Percentiles rank a stretch among this genome's conserved stretches.
Evolutionary conservation across 2,888 invertebrate genomes (phyloP).

Genomic region (Nemotelus pantherinus): DNA sequence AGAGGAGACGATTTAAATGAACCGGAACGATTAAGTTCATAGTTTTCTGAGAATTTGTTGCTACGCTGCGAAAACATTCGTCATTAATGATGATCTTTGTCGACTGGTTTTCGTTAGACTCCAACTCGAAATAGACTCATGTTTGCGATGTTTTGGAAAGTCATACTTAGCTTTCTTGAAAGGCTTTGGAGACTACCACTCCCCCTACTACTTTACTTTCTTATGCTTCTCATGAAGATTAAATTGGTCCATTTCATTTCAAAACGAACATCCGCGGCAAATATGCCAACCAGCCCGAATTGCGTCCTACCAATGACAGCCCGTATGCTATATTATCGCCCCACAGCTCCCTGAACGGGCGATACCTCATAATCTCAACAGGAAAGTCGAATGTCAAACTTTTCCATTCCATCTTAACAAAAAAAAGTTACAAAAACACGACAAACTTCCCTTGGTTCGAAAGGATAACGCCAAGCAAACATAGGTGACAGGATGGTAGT

Average conservation of each 20-base stretch:
- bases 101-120: too few species aligned
- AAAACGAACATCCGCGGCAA: background rate
- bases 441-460: slow-evolving; percentile 9
- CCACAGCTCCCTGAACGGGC: slow-evolving; percentile 23
- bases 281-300: slow-evolving; percentile 39
- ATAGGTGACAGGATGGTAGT: slow-evolving; percentile 41
- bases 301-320: slow-evolving; percentile 9
- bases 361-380: slow-evolving; percentile 37
- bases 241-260: slow-evolving; percentile 42
- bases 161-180: too few species aligned
- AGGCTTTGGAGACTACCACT: too few species aligned
- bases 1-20: background rate
- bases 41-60: background rate
- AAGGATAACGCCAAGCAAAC: slow-evolving; percentile 37
- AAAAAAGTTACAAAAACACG: slow-evolving; percentile 42
- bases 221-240: slow-evolving; percentile 45
- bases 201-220: background rate
- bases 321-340: background rate
- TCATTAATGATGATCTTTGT: too few species aligned
- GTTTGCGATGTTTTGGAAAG: slow-evolving; percentile 12
- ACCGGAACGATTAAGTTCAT: slow-evolving; percentile 21
- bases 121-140: too few species aligned
- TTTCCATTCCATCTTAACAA: slow-evolving; percentile 48
- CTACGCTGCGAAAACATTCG: too few species aligned
- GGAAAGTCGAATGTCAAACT: slow-evolving; percentile 51